phyloP scores from a whole-genome alignment of 1,140 invertebrate species.

The Cepaea nemoralis region DNA sequence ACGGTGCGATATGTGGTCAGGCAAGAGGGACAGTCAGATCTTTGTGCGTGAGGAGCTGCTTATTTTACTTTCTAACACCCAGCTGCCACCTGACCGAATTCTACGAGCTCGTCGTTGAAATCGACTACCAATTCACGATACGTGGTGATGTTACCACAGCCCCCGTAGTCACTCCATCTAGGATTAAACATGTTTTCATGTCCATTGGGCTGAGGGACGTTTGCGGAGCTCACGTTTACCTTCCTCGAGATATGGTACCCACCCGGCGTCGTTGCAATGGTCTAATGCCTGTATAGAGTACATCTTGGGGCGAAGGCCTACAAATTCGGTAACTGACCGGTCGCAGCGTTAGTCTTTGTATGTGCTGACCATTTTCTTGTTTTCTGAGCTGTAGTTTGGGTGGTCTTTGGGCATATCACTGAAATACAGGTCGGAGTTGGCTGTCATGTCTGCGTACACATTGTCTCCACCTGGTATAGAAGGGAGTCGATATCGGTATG shows the following conservation, averaged over 20 bases:
- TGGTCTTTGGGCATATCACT: conserved; percentile 36
- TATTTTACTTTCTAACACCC: too few relatives aligned
- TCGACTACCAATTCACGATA: too few relatives aligned
- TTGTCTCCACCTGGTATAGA: conserved; percentile 66
- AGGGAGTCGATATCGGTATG: conserved; percentile 72
- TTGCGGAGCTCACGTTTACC: background rate
- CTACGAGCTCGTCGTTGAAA: too few relatives aligned
- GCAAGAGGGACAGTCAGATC: too few relatives aligned
- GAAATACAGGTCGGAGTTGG: conserved; percentile 19
- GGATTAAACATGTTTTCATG: background rate
- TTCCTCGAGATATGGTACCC: background rate
- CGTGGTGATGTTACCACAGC: too few relatives aligned
- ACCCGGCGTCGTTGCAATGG: background rate
- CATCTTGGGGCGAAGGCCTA: conserved; percentile 71
- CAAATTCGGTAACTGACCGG: conserved; percentile 67
- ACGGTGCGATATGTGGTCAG: too few relatives aligned
- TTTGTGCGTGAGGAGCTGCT: too few relatives aligned
- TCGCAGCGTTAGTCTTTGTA: conserved; percentile 73
- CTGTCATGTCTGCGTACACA: conserved; percentile 59
- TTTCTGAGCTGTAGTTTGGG: conserved; percentile 52
- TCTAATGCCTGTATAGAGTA: conserved; percentile 32
- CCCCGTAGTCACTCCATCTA: background rate
- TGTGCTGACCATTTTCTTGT: conserved; percentile 72
- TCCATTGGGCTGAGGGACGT: background rate
- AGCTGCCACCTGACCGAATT: too few relatives aligned